These are phyloP conservation scores for Lathronympha strigana DNA, from an alignment of 2,888 invertebrate species.

Conservation along the genomic window DNA sequence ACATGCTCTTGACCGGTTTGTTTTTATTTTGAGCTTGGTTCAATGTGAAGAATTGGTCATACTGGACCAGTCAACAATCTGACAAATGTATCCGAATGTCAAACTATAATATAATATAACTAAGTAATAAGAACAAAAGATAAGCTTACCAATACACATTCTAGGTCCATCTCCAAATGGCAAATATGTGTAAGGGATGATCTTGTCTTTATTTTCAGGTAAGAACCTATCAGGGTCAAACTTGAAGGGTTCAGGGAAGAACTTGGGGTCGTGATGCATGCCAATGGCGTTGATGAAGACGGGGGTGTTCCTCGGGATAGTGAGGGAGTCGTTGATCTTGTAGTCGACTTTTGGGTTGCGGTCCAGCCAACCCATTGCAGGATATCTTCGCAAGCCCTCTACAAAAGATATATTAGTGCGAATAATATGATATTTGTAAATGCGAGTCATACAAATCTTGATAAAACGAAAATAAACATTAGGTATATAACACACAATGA, in stretches of 20 bases:
- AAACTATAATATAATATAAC: too few relatives aligned
- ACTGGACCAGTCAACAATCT: too few relatives aligned
- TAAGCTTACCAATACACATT: slow-evolving; percentile 42
- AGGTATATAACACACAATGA: too few relatives aligned
- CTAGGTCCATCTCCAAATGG: slow-evolving; percentile 46
- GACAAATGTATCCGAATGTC: too few relatives aligned
- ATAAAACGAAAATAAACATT: too few relatives aligned
- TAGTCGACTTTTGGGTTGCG: slow-evolving; percentile 55
- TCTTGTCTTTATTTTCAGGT: slow-evolving; percentile 36
- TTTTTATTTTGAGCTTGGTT: too few relatives aligned
- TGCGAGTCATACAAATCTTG: too few relatives aligned
- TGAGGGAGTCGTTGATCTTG: slow-evolving; percentile 56
- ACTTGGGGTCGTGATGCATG: slow-evolving; percentile 50
- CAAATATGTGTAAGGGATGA: slow-evolving; percentile 42
- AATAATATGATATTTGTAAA: too few relatives aligned
- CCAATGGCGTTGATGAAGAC: slow-evolving; percentile 58
- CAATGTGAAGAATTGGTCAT: too few relatives aligned
- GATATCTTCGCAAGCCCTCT: slow-evolving; percentile 61
- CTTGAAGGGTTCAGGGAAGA: slow-evolving; percentile 42
- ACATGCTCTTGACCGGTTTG: too few relatives aligned
- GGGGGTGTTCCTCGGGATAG: slow-evolving; percentile 56
- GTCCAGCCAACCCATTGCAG: slow-evolving; percentile 64
- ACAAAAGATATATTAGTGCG: neutral
- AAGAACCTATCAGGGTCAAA: slow-evolving; percentile 45
- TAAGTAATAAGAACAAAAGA: too few relatives aligned